A percentile compares a stretch with the other conserved stretches of the same genome.
phyloP scores from a whole-genome alignment of 2,888 invertebrate species.

The Teleogryllus oceanicus region DNA sequence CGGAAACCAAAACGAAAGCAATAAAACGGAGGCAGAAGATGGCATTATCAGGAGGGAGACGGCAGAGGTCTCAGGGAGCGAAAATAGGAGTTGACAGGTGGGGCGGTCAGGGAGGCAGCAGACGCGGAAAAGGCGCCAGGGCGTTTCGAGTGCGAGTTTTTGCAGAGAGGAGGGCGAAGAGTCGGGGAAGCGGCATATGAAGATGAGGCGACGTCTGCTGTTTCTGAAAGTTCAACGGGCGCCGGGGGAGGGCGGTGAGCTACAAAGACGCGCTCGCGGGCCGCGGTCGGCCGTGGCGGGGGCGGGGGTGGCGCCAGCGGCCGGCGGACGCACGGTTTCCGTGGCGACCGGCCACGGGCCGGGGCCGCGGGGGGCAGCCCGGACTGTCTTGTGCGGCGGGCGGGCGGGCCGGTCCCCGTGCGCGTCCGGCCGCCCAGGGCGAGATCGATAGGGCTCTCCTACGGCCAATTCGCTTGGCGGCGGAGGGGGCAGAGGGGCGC shows the following conservation, averaged over 20 bases:
- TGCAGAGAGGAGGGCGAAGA: too few relatives aligned
- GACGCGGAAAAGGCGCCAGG: too few relatives aligned
- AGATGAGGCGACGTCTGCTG: background rate
- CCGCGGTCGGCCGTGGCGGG: background rate
- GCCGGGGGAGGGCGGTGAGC: background rate
- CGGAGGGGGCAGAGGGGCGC: background rate
- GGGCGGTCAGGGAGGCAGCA: too few relatives aligned
- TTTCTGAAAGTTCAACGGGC: constrained; percentile 32
- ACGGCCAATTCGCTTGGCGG: background rate
- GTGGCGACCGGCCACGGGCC: background rate
- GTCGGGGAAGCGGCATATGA: too few relatives aligned
- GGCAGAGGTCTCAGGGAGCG: too few relatives aligned
- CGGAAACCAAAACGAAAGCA: too few relatives aligned
- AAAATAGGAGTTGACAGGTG: too few relatives aligned
- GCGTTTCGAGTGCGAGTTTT: too few relatives aligned
- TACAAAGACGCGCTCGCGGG: constrained; percentile 18
- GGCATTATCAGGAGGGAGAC: too few relatives aligned
- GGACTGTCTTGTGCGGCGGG: background rate
- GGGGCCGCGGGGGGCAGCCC: constrained; percentile 12
- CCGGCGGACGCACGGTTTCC: background rate
- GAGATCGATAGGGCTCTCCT: constrained; percentile 19
- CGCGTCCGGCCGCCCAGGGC: background rate
- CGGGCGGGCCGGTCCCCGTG: background rate
- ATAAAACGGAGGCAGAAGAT: too few relatives aligned
- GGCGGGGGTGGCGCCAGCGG: background rate